Evolutionary conservation across 2,113 vertebrate species (phyloP).

Genomic region (Channa maculata): DNA sequence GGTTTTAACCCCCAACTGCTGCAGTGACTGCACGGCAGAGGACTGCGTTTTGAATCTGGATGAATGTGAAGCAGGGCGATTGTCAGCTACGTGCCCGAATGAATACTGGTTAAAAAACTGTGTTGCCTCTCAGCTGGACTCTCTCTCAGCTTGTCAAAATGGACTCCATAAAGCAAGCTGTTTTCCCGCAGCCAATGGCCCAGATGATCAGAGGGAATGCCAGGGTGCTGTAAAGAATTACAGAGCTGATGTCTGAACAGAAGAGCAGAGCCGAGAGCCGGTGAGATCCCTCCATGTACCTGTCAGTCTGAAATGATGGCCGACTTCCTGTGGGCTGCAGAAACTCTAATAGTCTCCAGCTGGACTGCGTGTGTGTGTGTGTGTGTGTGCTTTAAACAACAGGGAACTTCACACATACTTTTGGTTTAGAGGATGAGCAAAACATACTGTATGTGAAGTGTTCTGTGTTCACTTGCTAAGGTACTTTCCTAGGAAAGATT

Average conservation of each 20-base stretch:
- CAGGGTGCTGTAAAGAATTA: constrained; percentile 81
- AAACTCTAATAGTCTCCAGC: constrained; percentile 90
- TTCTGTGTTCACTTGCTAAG: constrained; percentile 61
- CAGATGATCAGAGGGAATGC: constrained; percentile 55
- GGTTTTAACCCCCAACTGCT: constrained; percentile 3
- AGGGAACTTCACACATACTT: constrained; percentile 70
- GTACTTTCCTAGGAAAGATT: constrained; percentile 41
- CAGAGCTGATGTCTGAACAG: constrained; percentile 72
- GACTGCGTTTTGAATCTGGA: constrained; percentile 22
- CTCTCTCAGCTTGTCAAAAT: constrained; percentile 36
- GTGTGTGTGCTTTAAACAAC: constrained; percentile 40
- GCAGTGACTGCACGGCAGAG: constrained; percentile 19
- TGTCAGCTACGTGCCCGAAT: constrained; percentile 8
- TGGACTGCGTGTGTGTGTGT: constrained; percentile 71
- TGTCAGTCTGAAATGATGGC: constrained; percentile 94
- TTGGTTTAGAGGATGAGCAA: constrained; percentile 65
- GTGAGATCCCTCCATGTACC: constrained; percentile 89
- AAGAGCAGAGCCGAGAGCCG: constrained; percentile 75
- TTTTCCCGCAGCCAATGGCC: constrained; percentile 48
- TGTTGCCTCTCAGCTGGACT: constrained; percentile 34
- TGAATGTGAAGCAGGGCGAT: constrained; percentile 18
- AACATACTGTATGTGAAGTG: constrained; percentile 59
- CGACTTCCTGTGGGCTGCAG: constrained; percentile 92
- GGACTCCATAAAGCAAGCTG: constrained; percentile 27
- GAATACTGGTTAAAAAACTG: constrained; percentile 9